phyloP scores from a whole-genome alignment of 2,113 vertebrate genomes.

The Apteryx owenii region DNA sequence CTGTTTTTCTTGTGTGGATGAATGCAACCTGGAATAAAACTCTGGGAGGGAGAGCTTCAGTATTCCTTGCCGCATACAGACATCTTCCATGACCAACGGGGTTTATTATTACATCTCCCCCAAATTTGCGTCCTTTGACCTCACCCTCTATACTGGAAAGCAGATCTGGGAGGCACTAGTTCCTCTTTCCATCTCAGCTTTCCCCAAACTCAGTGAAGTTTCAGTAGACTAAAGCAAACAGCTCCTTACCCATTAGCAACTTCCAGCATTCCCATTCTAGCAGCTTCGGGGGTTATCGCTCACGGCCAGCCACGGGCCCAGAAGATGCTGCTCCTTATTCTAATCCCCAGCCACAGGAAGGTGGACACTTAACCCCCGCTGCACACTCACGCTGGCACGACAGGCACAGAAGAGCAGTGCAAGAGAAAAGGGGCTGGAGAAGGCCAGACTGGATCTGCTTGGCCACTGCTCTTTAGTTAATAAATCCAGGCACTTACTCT shows the following conservation, averaged over 20 bases:
- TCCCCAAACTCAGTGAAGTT: background rate
- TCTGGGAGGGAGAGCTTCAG: accelerated
- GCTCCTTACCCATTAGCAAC: accelerated
- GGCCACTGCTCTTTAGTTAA: background rate
- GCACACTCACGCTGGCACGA: accelerated
- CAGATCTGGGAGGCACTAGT: background rate
- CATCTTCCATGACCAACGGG: accelerated
- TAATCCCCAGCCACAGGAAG: background rate
- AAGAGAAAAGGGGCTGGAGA: background rate
- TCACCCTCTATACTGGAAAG: background rate
- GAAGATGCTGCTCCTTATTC: background rate
- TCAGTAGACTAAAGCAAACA: background rate
- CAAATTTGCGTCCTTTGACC: accelerated
- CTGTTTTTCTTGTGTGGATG: background rate
- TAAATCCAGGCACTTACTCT: background rate
- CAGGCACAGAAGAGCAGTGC: background rate
- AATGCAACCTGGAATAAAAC: too few relatives aligned
- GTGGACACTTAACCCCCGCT: background rate
- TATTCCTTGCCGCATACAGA: background rate
- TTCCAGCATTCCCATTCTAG: background rate
- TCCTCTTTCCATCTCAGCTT: background rate
- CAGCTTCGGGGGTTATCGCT: background rate
- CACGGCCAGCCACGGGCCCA: too few relatives aligned
- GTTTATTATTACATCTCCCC: background rate
- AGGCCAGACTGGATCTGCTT: background rate